phyloP scores from a whole-genome alignment of 2,797 vertebrate species.

The Nyctibius grandis region DNA sequence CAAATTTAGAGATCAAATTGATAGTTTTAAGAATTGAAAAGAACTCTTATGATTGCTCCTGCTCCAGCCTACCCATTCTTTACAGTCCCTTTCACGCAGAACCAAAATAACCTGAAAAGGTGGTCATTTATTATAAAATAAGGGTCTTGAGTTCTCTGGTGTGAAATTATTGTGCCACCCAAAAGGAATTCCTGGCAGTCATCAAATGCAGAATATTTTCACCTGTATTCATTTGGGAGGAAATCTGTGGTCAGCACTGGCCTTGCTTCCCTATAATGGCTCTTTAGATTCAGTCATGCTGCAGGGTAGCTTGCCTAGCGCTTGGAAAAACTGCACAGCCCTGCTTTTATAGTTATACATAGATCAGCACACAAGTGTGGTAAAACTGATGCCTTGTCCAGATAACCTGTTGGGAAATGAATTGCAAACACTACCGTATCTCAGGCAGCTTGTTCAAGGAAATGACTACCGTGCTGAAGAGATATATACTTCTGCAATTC shows the following conservation, averaged over 20 bases:
- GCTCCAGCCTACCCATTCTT: background rate
- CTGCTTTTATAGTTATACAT: background rate
- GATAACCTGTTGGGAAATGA: background rate
- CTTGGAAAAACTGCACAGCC: background rate
- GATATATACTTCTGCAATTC: background rate
- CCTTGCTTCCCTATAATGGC: background rate
- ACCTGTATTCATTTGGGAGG: slow-evolving; percentile 21
- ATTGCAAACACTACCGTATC: background rate
- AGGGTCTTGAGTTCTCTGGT: background rate
- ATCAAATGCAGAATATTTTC: slow-evolving; percentile 17
- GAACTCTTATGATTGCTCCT: background rate
- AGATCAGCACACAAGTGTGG: background rate
- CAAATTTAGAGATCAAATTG: background rate
- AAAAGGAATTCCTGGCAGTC: background rate
- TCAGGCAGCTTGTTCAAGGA: background rate
- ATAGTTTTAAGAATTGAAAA: background rate
- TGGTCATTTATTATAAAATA: background rate
- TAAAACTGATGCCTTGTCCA: background rate
- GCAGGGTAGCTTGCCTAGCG: background rate
- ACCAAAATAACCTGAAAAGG: slow-evolving; percentile 5
- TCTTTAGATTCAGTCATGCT: slow-evolving; percentile 11
- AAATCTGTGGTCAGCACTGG: slow-evolving; percentile 11
- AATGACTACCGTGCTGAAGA: background rate
- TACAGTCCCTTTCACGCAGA: background rate
- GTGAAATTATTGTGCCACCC: slow-evolving; percentile 17